Evolutionary conservation across 2,113 vertebrate genomes (phyloP).

Genomic region (Butorides virescens): DNA sequence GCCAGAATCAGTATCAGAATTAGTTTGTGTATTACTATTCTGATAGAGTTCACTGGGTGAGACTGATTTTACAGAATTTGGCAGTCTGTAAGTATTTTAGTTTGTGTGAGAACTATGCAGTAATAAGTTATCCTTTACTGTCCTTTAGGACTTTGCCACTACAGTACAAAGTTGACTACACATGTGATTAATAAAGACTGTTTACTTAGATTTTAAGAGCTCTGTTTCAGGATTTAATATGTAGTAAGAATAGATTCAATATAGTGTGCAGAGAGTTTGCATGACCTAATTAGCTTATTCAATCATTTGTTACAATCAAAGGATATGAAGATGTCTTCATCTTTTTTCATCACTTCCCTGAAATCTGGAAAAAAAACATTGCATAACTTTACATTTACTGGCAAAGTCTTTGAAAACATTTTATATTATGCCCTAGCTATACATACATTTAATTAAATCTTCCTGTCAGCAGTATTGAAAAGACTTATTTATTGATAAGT

Average conservation of each 20-base stretch:
- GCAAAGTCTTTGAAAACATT: constrained; percentile 37
- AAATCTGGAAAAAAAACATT: neutral
- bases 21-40: neutral
- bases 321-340: neutral
- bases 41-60: neutral
- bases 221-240: neutral
- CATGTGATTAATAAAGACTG: neutral
- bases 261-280: neutral
- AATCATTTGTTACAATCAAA: constrained; percentile 40
- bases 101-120: fast-evolving
- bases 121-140: neutral
- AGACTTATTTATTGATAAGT: constrained; percentile 40
- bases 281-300: constrained; percentile 34
- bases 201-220: neutral
- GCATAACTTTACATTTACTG: constrained; percentile 19
- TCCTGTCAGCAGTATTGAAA: constrained; percentile 34
- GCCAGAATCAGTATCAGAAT: neutral
- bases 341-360: neutral
- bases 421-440: constrained; percentile 19
- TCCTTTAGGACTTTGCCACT: neutral
- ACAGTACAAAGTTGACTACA: neutral
- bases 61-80: neutral
- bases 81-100: neutral
- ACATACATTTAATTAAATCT: constrained; percentile 58
- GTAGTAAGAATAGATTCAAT: neutral